Conservation (phyloP, 2,113 vertebrate species). For the Corydoras maculifer region DNA sequence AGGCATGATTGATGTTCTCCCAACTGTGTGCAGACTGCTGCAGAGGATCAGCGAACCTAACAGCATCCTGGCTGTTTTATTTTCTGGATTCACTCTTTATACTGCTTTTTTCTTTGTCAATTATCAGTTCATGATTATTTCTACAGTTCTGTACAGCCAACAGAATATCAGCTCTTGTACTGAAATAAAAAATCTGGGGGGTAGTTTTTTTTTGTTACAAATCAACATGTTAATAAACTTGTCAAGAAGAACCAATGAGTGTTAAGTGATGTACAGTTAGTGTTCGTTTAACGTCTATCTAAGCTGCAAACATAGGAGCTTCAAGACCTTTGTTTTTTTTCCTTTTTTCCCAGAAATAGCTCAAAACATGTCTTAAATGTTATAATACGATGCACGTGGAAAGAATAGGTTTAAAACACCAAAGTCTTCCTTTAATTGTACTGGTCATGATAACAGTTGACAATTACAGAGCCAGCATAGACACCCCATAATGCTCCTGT, state of each 20-base stretch:
- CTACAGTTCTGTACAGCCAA: slow-evolving; percentile 50
- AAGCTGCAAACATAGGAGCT: too few relatives aligned
- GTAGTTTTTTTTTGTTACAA: slow-evolving; percentile 56
- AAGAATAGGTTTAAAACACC: too few relatives aligned
- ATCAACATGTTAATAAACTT: slow-evolving; percentile 65
- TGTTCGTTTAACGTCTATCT: neutral
- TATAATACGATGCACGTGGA: too few relatives aligned
- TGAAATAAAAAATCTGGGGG: slow-evolving; percentile 34
- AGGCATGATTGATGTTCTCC: slow-evolving; percentile 26
- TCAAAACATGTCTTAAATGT: too few relatives aligned
- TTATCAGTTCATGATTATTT: slow-evolving; percentile 42
- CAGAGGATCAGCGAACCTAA: slow-evolving; percentile 47
- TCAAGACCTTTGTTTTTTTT: too few relatives aligned
- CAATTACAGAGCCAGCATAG: too few relatives aligned
- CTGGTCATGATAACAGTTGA: too few relatives aligned
- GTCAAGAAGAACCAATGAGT: slow-evolving; percentile 49
- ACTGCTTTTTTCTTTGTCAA: slow-evolving; percentile 45
- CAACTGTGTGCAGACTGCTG: slow-evolving; percentile 23
- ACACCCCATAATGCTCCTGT: neutral
- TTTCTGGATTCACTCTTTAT: slow-evolving; percentile 51
- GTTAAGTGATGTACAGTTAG: neutral
- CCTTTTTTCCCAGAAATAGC: too few relatives aligned
- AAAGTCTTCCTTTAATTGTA: too few relatives aligned
- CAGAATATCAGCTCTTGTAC: slow-evolving; percentile 45
- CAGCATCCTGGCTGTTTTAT: slow-evolving; percentile 48